A percentile compares a stretch with the other conserved stretches of the same genome.
phyloP scores from a whole-genome alignment of 2,113 vertebrate genomes.

The Girardinichthys multiradiatus region DNA sequence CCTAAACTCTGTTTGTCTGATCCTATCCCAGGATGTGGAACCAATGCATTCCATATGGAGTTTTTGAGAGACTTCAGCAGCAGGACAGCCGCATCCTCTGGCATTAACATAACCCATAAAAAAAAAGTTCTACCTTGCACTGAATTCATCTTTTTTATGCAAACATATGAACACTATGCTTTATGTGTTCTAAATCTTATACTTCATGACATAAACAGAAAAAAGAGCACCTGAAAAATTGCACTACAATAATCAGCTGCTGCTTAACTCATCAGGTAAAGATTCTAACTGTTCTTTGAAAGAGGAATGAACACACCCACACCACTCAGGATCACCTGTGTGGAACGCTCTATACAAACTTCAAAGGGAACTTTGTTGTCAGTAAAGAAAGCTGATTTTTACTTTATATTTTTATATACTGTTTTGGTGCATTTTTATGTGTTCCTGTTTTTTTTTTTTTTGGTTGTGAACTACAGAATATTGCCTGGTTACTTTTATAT shows the following conservation, averaged over 20 bases:
- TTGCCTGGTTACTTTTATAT: background rate
- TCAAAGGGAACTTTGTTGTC: background rate
- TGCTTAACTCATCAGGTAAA: slow-evolving; percentile 1
- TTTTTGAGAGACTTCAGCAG: slow-evolving; percentile 88
- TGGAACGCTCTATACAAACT: background rate
- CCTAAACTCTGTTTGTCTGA: background rate
- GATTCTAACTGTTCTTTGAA: background rate
- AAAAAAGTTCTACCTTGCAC: background rate
- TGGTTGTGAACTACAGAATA: background rate
- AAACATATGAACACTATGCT: slow-evolving; percentile 15
- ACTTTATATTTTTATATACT: background rate
- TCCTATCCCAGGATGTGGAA: slow-evolving; percentile 87
- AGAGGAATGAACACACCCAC: background rate
- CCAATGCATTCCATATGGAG: slow-evolving; percentile 86
- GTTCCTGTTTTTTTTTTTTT: background rate
- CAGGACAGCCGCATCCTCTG: slow-evolving; percentile 87
- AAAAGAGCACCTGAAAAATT: background rate
- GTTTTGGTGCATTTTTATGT: too few species aligned
- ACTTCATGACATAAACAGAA: background rate
- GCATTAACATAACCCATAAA: slow-evolving; percentile 67
- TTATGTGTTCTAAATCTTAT: background rate
- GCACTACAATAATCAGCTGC: slow-evolving; percentile 9
- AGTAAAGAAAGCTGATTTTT: background rate
- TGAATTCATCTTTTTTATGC: background rate
- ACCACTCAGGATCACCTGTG: background rate